A percentile compares a stretch with the other conserved stretches of the same genome.
These are phyloP conservation scores for Eupleurogrammus muticus DNA, from an alignment of 2,797 vertebrate genomes.

Conservation along the genomic window DNA sequence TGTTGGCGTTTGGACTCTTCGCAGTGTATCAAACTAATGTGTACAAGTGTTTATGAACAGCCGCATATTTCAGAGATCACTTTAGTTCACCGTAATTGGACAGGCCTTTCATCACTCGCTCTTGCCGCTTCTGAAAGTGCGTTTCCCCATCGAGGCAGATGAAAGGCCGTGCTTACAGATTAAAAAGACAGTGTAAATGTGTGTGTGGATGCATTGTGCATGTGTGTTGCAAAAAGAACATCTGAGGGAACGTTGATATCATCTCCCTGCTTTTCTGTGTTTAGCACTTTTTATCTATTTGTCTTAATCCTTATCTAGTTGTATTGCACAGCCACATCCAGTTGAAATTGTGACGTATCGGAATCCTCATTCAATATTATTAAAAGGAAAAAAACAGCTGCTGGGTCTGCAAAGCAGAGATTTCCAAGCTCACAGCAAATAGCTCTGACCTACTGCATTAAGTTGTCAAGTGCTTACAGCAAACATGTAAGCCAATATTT, in stretches of 20 bases:
- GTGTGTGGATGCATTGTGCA: conserved; percentile 10
- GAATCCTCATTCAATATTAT: conserved; percentile 15
- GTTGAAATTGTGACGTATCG: conserved; percentile 22
- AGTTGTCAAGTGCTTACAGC: background rate
- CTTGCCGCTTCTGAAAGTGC: conserved; percentile 64
- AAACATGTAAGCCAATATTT: background rate
- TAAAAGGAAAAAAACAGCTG: background rate
- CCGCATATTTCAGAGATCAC: conserved; percentile 55
- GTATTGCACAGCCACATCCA: conserved; percentile 16
- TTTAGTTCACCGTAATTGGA: conserved; percentile 73
- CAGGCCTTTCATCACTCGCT: conserved; percentile 65
- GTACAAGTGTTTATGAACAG: conserved; percentile 73
- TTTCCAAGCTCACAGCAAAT: background rate
- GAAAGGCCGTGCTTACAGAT: conserved; percentile 74
- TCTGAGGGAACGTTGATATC: conserved; percentile 53
- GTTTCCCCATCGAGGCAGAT: conserved; percentile 71
- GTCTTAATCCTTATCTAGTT: conserved; percentile 49
- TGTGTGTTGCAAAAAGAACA: conserved; percentile 47
- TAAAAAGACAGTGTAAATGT: conserved; percentile 47
- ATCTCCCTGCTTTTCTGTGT: conserved; percentile 35
- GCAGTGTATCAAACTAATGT: conserved; percentile 49
- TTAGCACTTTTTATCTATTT: conserved; percentile 54
- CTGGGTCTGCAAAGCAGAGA: background rate
- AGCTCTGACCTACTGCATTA: background rate
- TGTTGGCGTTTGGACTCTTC: conserved; percentile 27